Conservation (phyloP, 2,888 invertebrate species). For the Pheosia tremula region DNA sequence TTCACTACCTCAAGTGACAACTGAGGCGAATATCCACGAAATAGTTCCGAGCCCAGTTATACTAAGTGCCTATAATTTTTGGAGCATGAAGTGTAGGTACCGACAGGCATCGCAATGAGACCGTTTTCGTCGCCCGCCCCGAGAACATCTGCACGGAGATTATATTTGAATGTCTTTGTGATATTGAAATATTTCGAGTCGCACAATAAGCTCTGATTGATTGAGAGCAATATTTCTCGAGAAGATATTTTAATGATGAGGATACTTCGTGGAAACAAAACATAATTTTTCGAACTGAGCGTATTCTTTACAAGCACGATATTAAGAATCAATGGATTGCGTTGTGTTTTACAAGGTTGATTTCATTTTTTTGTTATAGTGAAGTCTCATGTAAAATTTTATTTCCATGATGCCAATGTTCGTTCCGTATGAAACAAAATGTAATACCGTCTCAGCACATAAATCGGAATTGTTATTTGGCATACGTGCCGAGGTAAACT, state of each 20-base stretch:
- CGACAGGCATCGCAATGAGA: slow-evolving; percentile 23
- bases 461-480: slow-evolving; percentile 2
- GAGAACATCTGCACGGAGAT: neutral
- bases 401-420: slow-evolving; percentile 9
- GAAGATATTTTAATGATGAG: neutral
- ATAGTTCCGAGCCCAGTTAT: slow-evolving; percentile 15
- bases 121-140: slow-evolving; percentile 21
- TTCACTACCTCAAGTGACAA: neutral
- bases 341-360: neutral
- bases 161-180: neutral
- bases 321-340: neutral
- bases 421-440: neutral
- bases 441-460: neutral
- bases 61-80: slow-evolving; percentile 31
- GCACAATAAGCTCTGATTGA: neutral
- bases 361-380: neutral
- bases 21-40: neutral
- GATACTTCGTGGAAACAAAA: slow-evolving; percentile 15
- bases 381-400: neutral
- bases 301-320: neutral
- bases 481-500: slow-evolving; percentile 3
- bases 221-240: neutral
- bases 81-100: slow-evolving; percentile 22
- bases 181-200: neutral
- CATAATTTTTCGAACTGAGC: slow-evolving; percentile 23